Conservation (phyloP, 2,888 invertebrate species). For the Seladonia tumulorum region DNA sequence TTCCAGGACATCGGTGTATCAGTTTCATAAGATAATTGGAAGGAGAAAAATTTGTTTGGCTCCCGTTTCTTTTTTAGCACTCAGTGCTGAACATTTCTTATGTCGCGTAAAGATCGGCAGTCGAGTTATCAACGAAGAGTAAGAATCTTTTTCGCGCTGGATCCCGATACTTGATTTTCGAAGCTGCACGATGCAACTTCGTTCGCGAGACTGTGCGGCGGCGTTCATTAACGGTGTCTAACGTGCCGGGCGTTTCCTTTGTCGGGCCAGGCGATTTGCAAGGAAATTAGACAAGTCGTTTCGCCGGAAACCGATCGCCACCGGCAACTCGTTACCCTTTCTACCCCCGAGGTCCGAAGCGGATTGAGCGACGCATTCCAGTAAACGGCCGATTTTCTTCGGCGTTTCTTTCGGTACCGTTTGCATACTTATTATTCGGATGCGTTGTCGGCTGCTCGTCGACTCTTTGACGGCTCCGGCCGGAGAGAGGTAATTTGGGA, state of each 20-base stretch:
- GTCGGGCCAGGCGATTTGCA: neutral
- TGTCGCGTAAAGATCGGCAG: too few species aligned
- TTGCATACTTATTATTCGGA: slow-evolving; percentile 63
- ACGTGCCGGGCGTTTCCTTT: neutral
- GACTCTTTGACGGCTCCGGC: slow-evolving; percentile 64
- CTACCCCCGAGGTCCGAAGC: neutral
- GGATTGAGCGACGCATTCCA: slow-evolving; percentile 33
- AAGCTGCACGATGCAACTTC: neutral
- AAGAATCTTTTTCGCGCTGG: neutral
- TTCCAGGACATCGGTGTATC: too few species aligned
- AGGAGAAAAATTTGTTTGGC: too few species aligned
- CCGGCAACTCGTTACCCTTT: slow-evolving; percentile 22
- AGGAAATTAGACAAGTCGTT: slow-evolving; percentile 7
- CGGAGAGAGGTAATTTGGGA: slow-evolving; percentile 69
- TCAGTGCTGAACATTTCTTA: too few species aligned
- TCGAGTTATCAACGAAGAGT: neutral
- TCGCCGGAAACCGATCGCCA: slow-evolving; percentile 19
- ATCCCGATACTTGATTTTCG: neutral
- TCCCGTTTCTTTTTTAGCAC: too few species aligned
- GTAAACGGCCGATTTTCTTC: slow-evolving; percentile 45
- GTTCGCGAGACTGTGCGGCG: neutral
- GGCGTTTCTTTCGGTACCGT: slow-evolving; percentile 41
- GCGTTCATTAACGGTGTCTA: neutral
- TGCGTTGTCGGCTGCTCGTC: slow-evolving; percentile 61
- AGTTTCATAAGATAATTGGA: too few species aligned